Evolutionary conservation across 2,888 invertebrate species (phyloP).

Genomic region (Trichacis sp.): DNA sequence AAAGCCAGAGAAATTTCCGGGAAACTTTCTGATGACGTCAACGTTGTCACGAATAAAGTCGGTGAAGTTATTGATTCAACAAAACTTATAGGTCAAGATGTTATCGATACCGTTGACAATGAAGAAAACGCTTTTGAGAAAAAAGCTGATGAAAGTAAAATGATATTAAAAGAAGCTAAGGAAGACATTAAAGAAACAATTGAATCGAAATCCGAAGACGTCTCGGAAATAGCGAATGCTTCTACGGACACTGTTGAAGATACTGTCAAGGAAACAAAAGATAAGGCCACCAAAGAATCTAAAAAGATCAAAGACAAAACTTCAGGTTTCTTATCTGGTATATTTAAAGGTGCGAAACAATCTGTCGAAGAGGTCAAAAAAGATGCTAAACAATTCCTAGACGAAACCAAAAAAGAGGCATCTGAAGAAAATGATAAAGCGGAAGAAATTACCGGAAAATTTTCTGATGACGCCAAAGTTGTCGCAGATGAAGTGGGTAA

Average conservation of each 20-base stretch:
- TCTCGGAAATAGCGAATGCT: neutral
- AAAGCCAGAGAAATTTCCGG: neutral
- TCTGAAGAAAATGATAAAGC: conserved; percentile 32
- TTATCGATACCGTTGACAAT: too few species aligned
- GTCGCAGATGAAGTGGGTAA: conserved; percentile 18
- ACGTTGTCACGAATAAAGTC: conserved; percentile 18
- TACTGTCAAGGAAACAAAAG: conserved; percentile 18
- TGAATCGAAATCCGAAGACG: conserved; percentile 2
- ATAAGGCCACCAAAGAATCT: conserved; percentile 41
- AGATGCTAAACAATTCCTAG: conserved; percentile 49
- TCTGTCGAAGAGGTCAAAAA: conserved; percentile 46
- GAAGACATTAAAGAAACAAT: conserved; percentile 13
- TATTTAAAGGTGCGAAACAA: conserved; percentile 56
- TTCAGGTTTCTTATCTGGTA: conserved; percentile 44
- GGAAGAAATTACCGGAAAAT: conserved; percentile 11
- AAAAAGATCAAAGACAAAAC: conserved; percentile 43
- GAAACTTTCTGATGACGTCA: conserved; percentile 26
- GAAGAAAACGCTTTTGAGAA: too few species aligned
- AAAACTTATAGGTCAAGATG: too few species aligned
- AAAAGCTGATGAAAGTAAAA: too few species aligned
- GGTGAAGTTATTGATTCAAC: too few species aligned
- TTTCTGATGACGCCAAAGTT: conserved; percentile 21
- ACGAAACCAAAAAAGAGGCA: conserved; percentile 51
- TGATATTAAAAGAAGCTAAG: conserved; percentile 17
- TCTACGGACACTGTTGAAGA: conserved; percentile 29